Evolutionary conservation across 2,113 vertebrate species (phyloP).

Genomic region (Apistogramma diplotaenia): DNA sequence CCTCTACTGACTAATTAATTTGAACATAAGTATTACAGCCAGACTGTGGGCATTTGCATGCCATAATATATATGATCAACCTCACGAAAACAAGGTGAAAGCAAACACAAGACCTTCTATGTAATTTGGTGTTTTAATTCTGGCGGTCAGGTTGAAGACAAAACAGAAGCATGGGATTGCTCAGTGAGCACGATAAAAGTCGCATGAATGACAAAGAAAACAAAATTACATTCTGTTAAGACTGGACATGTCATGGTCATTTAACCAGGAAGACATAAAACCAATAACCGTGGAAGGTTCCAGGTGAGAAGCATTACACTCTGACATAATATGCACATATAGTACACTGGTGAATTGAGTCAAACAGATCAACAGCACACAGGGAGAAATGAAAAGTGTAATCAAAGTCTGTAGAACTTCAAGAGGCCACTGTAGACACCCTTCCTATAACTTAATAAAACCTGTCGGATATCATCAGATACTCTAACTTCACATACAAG

Average conservation of each 20-base stretch:
- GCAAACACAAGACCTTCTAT: not conserved
- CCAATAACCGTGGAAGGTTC: not conserved
- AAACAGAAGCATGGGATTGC: conserved; percentile 4
- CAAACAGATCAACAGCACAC: not conserved
- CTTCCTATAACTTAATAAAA: not conserved
- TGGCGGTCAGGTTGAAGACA: conserved; percentile 33
- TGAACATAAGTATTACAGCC: too few relatives aligned
- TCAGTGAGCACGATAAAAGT: not conserved
- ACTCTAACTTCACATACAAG: not conserved
- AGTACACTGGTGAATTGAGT: not conserved
- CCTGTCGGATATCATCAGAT: not conserved
- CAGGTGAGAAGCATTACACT: conserved; percentile 1
- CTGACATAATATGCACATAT: not conserved
- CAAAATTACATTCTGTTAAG: not conserved
- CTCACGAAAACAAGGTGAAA: not conserved
- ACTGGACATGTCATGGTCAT: not conserved
- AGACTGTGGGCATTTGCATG: not conserved
- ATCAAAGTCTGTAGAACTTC: not conserved
- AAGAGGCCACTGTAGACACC: not conserved
- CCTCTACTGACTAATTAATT: not conserved
- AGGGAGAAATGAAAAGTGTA: not conserved
- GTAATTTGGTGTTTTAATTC: conserved; percentile 60
- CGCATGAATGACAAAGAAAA: conserved; percentile 7
- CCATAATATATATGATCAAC: not conserved
- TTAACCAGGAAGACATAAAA: not conserved